Base-by-base conservation (phyloP, 2,113 vertebrate genomes). In the Cottus gobio region DNA sequence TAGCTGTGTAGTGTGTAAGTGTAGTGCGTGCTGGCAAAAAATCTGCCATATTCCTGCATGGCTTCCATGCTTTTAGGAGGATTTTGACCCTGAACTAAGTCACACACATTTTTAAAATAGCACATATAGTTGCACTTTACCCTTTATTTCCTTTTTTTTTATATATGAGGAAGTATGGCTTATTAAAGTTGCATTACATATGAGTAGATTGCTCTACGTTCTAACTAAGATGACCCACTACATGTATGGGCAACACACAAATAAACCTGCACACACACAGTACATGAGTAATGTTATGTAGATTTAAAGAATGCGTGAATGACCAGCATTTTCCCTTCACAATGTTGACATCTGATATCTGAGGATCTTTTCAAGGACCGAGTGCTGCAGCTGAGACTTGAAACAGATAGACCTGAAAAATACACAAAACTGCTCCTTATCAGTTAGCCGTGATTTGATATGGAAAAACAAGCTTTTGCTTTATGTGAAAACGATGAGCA, bases 311-410 rank as follows among this genome's bases (percentile, higher is more conserved):
- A 63, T 7, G 24, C 4, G 39, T 54, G n/a, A 24, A 26, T 54
- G 71, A 37, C 34, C 22, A 50, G 30, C 7, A 28, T 76, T 80
- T 82, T 22, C 5, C 22, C 48, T 58, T 66, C 15, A 28, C 28
- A 64, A 48, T 39, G 48, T 62, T 85, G 83, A 83, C 76, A 85
- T 82, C 67, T 84, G 71, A 84, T 20, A 2, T 5, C 2, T 61
- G 54, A 39, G 37, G 28, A 48, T 82, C 75, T 28, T n/a, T n/a
- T n/a, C 37, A 73, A 77, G 71, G 56, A 39, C 48, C 48, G 36
- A 54, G 52, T 50, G 50, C 46, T 46, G 46, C 46, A 67, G 71
- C 56, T 75, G 15, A 83, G 75, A 78, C 63, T 75, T 73, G 71
- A 79, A 79, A 71, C 65, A 81, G 60, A 71, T 54, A 64, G 71